Evolutionary conservation across 2,113 vertebrate genomes (phyloP).

Genomic region (Syrmaticus mikado): DNA sequence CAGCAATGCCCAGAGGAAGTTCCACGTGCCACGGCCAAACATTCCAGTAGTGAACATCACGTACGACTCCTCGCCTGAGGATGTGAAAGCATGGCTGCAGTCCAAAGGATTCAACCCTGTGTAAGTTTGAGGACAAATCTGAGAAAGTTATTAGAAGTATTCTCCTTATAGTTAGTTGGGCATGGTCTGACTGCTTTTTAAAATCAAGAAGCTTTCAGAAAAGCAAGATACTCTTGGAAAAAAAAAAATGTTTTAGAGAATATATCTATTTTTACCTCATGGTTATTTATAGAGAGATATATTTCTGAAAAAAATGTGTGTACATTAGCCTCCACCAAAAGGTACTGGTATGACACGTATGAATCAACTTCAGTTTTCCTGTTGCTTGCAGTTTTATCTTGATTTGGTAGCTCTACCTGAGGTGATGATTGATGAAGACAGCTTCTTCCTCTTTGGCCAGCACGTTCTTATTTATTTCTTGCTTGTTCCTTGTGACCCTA

Average conservation of each 20-base stretch:
- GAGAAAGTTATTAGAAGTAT: not conserved
- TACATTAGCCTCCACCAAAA: not conserved
- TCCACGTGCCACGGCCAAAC: constrained; percentile 81
- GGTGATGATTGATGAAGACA: not conserved
- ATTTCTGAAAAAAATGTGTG: not conserved
- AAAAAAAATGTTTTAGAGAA: not conserved
- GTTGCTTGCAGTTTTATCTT: not conserved
- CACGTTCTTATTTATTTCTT: not conserved
- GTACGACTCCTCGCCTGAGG: constrained; percentile 86
- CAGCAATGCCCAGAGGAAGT: constrained; percentile 88
- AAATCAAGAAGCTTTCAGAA: not conserved
- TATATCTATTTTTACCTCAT: not conserved
- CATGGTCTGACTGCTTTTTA: not conserved
- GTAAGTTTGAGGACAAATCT: constrained; percentile 76
- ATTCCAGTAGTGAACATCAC: constrained; percentile 81
- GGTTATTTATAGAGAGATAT: not conserved
- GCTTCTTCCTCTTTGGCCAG: not conserved
- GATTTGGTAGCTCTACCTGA: not conserved
- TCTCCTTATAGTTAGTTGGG: too few relatives aligned
- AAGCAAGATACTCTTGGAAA: not conserved
- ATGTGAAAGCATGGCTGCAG: constrained; percentile 89
- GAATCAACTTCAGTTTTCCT: not conserved
- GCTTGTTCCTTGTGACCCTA: constrained; percentile 49
- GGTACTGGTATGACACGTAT: not conserved
- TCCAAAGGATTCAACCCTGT: constrained; percentile 93